Conservation (phyloP, 2,797 vertebrate genomes). For the Cyprinella venusta region DNA sequence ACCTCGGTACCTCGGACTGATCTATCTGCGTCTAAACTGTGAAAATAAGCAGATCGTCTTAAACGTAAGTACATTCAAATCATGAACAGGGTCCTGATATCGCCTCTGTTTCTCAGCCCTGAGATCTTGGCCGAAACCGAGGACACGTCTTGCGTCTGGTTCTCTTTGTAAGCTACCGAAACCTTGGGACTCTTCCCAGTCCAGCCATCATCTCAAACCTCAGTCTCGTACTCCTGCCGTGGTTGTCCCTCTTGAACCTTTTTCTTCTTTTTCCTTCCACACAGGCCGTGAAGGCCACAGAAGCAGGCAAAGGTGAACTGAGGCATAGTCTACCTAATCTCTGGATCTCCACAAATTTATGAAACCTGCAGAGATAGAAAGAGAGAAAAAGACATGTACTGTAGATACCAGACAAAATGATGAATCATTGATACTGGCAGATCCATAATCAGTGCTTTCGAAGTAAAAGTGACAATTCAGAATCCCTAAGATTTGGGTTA, state of each 20-base stretch:
- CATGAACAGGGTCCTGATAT: conserved; percentile 37
- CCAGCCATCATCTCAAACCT: conserved; percentile 71
- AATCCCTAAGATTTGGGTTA: too few species aligned
- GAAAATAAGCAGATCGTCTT: conserved; percentile 2
- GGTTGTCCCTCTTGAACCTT: conserved; percentile 66
- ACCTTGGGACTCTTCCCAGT: conserved; percentile 29
- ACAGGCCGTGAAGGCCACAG: conserved; percentile 92
- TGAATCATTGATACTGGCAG: conserved; percentile 29
- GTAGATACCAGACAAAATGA: conserved; percentile 20
- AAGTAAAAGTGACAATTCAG: not conserved
- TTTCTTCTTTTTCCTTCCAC: conserved; percentile 80
- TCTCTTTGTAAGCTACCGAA: conserved; percentile 30
- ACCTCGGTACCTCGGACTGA: not conserved
- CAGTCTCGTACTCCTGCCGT: conserved; percentile 76
- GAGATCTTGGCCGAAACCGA: conserved; percentile 35
- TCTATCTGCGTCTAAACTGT: not conserved
- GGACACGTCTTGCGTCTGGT: conserved; percentile 27
- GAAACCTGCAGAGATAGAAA: conserved; percentile 65
- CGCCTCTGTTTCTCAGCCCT: conserved; percentile 33
- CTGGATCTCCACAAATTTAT: conserved; percentile 44
- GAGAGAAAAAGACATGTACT: conserved; percentile 24
- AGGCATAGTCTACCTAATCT: conserved; percentile 83
- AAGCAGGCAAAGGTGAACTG: conserved; percentile 95
- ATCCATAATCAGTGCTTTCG: not conserved
- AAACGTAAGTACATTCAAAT: conserved; percentile 9